These are phyloP conservation scores for Stichopus chloronotus DNA, from an alignment of 35 echinoderm and acorn worm species.

Conservation along the genomic window DNA sequence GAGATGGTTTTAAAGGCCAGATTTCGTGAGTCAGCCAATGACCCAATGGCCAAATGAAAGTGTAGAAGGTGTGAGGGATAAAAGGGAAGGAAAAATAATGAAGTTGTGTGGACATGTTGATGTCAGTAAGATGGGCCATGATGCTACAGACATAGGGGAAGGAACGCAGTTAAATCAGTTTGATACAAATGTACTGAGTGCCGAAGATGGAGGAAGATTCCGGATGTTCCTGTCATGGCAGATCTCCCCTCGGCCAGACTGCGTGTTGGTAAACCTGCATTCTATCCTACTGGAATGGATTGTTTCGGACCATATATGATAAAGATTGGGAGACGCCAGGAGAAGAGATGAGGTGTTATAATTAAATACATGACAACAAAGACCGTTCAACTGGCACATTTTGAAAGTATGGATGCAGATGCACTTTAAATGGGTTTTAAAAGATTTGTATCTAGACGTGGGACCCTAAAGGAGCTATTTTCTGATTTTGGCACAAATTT, in stretches of 20 bases:
- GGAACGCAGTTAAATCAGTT: conserved; percentile 14
- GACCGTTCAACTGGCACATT: conserved; percentile 50
- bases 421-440: conserved; percentile 43
- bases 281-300: conserved; percentile 62
- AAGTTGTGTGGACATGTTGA: conserved; percentile 19
- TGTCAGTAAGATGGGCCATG: not conserved
- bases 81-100: not conserved
- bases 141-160: not conserved
- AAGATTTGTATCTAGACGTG: not conserved
- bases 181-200: conserved; percentile 41
- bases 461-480: not conserved
- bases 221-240: conserved; percentile 58
- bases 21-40: not conserved
- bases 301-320: conserved; percentile 65
- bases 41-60: conserved; percentile 24
- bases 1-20: conserved; percentile 38
- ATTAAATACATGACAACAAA: conserved; percentile 67
- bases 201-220: conserved; percentile 37
- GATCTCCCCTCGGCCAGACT: conserved; percentile 64
- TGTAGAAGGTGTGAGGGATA: not conserved
- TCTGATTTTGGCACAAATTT: too few species aligned
- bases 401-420: conserved; percentile 47
- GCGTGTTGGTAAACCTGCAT: conserved; percentile 54
- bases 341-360: conserved; percentile 61
- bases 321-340: conserved; percentile 44